A percentile compares a stretch with the other conserved stretches of the same genome.
phyloP scores from a whole-genome alignment of 2,113 vertebrate genomes.

The Kryptolebias marmoratus region DNA sequence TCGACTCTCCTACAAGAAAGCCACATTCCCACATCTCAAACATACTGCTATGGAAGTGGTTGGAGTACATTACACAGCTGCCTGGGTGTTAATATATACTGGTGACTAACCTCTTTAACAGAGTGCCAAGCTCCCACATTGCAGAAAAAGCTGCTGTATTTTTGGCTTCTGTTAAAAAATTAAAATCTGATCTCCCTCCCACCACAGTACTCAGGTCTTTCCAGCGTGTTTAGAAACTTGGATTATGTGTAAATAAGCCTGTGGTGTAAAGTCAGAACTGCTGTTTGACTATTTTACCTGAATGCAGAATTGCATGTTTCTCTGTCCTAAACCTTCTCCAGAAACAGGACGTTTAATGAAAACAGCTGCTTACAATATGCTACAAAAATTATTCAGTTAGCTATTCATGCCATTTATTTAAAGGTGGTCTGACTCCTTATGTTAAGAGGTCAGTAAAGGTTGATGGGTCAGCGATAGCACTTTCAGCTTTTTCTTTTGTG shows the following conservation, averaged over 20 bases:
- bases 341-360: neutral
- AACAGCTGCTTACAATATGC: neutral
- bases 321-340: neutral
- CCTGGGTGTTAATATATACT: constrained; percentile 34
- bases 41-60: neutral
- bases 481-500: constrained; percentile 46
- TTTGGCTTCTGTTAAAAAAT: constrained; percentile 24
- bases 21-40: neutral
- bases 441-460: constrained; percentile 37
- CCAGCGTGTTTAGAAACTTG: constrained; percentile 16
- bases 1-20: too few relatives aligned
- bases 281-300: too few relatives aligned
- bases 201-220: constrained; percentile 35
- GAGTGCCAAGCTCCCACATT: constrained; percentile 47
- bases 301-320: too few relatives aligned
- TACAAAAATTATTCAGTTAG: neutral
- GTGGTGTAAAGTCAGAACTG: too few relatives aligned
- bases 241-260: neutral
- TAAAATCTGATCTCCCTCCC: constrained; percentile 36
- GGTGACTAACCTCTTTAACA: constrained; percentile 41
- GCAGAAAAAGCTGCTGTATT: constrained; percentile 42
- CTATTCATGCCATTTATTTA: constrained; percentile 7
- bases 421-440: constrained; percentile 23
- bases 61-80: constrained; percentile 39
- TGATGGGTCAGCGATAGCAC: constrained; percentile 38